Percentiles rank a stretch among this genome's conserved stretches.
Conservation (phyloP, 2,888 invertebrate species). For the Colostygia pectinataria region DNA sequence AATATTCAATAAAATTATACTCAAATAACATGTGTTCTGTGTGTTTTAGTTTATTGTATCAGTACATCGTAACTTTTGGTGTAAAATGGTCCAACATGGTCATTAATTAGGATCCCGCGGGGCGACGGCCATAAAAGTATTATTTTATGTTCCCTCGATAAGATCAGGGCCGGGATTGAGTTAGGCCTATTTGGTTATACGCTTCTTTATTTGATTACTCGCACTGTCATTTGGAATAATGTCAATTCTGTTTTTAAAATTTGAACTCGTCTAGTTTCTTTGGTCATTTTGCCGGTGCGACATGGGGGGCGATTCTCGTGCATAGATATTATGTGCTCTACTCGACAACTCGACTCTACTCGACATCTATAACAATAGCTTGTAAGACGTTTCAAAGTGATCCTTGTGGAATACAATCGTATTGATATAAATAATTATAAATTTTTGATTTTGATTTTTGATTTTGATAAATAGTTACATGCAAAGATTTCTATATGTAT, state of each 20-base stretch:
- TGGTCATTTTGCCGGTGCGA: too few relatives aligned
- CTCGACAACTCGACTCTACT: too few relatives aligned
- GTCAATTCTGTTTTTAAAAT: slow-evolving; percentile 3
- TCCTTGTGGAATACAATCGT: too few relatives aligned
- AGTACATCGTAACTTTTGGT: slow-evolving; percentile 57
- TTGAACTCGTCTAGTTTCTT: too few relatives aligned
- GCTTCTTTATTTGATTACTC: slow-evolving; percentile 18
- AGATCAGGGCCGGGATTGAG: slow-evolving; percentile 46
- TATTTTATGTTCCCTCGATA: slow-evolving; percentile 62
- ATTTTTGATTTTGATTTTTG: too few relatives aligned
- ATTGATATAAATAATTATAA: too few relatives aligned
- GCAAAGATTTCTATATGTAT: too few relatives aligned
- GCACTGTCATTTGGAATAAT: slow-evolving; percentile 21
- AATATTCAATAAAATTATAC: slow-evolving; percentile 63
- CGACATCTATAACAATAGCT: too few relatives aligned
- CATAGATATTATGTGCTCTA: too few relatives aligned
- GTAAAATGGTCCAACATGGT: slow-evolving; percentile 61
- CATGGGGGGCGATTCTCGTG: too few relatives aligned
- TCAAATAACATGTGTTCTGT: slow-evolving; percentile 64
- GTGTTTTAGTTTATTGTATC: slow-evolving; percentile 60
- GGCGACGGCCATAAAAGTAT: slow-evolving; percentile 54
- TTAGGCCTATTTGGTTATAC: slow-evolving; percentile 21
- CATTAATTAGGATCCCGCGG: slow-evolving; percentile 73
- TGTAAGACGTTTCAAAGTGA: too few relatives aligned
- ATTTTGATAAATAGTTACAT: too few relatives aligned